Conservation (phyloP, 2,113 vertebrate species). For the Xenopus borealis region DNA sequence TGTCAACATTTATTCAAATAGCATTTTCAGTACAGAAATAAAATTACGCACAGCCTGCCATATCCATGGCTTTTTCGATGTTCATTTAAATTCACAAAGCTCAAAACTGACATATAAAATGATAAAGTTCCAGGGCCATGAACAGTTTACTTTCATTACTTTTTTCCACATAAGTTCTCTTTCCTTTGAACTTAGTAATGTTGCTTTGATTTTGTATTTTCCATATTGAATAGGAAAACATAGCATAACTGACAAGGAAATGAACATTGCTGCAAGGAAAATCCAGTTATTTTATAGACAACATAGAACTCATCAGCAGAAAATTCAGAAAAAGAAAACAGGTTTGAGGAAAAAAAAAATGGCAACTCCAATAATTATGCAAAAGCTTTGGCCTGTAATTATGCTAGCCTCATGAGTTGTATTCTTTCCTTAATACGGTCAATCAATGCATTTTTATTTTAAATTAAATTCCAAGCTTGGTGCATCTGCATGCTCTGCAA, state of each 20-base stretch:
- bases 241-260: slow-evolving; percentile 45
- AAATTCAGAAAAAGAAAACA: slow-evolving; percentile 24
- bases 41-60: no score
- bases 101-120: slow-evolving; percentile 4
- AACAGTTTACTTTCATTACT: slow-evolving; percentile 6
- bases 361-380: neutral
- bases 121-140: neutral
- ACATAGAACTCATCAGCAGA: slow-evolving; percentile 3
- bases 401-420: neutral
- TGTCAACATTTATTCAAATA: no score
- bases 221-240: slow-evolving; percentile 42
- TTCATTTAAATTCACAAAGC: slow-evolving; percentile 14
- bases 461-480: slow-evolving; percentile 8
- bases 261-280: slow-evolving; percentile 43
- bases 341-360: slow-evolving; percentile 31
- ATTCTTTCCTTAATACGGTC: neutral
- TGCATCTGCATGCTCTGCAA: slow-evolving; percentile 35
- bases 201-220: slow-evolving; percentile 46
- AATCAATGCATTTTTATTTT: slow-evolving; percentile 17
- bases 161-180: slow-evolving; percentile 20
- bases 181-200: slow-evolving; percentile 36
- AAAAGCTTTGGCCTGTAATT: slow-evolving; percentile 1
- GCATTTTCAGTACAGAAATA: no score
- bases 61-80: neutral
- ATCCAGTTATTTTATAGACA: slow-evolving; percentile 48